phyloP scores from a whole-genome alignment of 2,113 vertebrate genomes.

The Psettodes erumei region DNA sequence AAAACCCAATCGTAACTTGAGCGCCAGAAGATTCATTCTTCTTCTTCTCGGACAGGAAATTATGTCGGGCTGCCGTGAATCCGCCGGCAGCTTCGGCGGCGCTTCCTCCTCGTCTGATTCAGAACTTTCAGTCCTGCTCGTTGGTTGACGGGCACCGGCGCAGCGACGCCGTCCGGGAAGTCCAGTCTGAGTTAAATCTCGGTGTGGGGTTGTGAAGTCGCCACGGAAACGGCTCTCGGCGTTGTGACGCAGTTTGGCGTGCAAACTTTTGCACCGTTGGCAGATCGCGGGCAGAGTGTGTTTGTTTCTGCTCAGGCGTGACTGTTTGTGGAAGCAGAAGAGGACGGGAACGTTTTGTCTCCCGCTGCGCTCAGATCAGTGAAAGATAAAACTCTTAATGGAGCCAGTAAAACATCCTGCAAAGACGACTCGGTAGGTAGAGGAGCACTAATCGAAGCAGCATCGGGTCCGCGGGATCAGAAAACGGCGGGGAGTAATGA shows the following conservation, averaged over 20 bases:
- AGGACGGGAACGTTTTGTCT: too few species aligned
- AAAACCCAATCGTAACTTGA: conserved; percentile 18
- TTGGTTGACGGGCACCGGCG: too few species aligned
- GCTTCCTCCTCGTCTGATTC: too few species aligned
- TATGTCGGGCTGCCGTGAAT: conserved; percentile 23
- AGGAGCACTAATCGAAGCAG: not conserved
- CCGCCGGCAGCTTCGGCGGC: conserved; percentile 23
- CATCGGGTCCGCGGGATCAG: not conserved
- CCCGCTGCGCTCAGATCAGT: not conserved
- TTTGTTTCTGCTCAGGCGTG: too few species aligned
- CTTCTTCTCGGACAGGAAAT: conserved; percentile 50
- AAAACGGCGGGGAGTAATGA: not conserved
- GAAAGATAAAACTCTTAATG: not conserved
- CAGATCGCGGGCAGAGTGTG: too few species aligned
- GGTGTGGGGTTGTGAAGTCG: too few species aligned
- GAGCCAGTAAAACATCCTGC: not conserved
- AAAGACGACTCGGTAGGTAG: not conserved
- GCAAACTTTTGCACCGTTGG: too few species aligned
- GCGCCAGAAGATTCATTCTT: conserved; percentile 33
- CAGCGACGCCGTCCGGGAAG: too few species aligned
- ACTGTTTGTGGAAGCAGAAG: too few species aligned
- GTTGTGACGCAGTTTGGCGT: too few species aligned
- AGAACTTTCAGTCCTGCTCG: too few species aligned
- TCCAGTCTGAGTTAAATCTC: not conserved
- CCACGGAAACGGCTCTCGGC: too few species aligned